Conservation (phyloP, 30 jellyfish, hydroid and myxozoan genomes). For the Hydractinia echinata region DNA sequence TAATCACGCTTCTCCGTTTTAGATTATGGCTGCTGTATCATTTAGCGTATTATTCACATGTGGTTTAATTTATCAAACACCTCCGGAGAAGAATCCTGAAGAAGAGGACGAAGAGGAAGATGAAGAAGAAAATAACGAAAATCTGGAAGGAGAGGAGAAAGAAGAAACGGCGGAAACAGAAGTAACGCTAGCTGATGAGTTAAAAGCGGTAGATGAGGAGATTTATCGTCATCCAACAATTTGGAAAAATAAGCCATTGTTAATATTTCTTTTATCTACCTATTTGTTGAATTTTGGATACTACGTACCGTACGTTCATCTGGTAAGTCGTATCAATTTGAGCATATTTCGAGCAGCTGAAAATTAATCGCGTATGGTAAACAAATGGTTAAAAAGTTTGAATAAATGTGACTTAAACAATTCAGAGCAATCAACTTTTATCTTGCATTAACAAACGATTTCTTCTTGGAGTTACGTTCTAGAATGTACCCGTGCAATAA, state of each 20-base stretch:
- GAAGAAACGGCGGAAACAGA: slow-evolving; percentile 33
- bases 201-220: slow-evolving; percentile 2
- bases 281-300: slow-evolving; percentile 81
- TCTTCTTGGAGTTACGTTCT: too few relatives aligned
- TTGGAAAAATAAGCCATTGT: slow-evolving; percentile 61
- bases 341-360: background rate
- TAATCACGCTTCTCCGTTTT: background rate
- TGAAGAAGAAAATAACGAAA: slow-evolving; percentile 34
- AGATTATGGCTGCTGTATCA: slow-evolving; percentile 61
- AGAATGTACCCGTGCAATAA: too few relatives aligned
- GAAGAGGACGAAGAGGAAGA: slow-evolving; percentile 19
- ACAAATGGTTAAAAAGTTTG: too few relatives aligned
- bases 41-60: slow-evolving; percentile 44
- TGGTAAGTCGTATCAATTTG: slow-evolving; percentile 52
- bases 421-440: too few relatives aligned
- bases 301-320: slow-evolving; percentile 72
- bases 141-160: slow-evolving; percentile 1
- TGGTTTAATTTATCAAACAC: slow-evolving; percentile 57
- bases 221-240: slow-evolving; percentile 24
- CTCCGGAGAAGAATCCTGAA: slow-evolving; percentile 43
- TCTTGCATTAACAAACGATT: too few relatives aligned
- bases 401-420: too few relatives aligned
- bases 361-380: too few relatives aligned
- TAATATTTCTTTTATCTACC: slow-evolving; percentile 55
- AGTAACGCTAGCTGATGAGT: background rate